Percentiles rank a stretch among this genome's conserved stretches.
phyloP scores from a whole-genome alignment of 2,113 vertebrate species.

The Geococcyx californianus region DNA sequence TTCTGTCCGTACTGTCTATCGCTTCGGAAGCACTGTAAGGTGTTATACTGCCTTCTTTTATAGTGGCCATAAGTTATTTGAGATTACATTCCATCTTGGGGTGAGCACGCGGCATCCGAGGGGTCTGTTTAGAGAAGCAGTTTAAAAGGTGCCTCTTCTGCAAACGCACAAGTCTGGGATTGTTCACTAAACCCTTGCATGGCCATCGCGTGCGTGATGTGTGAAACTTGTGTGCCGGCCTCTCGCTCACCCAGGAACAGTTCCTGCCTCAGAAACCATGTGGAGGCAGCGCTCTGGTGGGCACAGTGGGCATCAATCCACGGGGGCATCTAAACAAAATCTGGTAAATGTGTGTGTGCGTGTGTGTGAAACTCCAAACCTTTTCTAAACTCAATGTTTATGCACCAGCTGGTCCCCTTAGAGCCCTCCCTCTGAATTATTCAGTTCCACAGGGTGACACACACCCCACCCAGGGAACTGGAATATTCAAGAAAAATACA shows the following conservation, averaged over 20 bases:
- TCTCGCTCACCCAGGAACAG: neutral
- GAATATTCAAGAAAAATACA: neutral
- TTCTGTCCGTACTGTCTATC: neutral
- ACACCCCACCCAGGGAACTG: neutral
- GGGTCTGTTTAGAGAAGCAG: neutral
- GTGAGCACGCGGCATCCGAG: neutral
- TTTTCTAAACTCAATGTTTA: no score
- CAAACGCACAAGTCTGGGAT: neutral
- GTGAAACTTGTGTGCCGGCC: neutral
- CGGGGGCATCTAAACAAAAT: neutral
- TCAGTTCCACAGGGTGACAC: neutral
- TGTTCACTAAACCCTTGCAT: neutral
- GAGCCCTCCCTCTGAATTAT: neutral
- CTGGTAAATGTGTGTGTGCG: neutral
- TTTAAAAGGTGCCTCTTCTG: neutral
- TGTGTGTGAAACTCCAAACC: no score
- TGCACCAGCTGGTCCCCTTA: neutral
- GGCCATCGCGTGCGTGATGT: fast-evolving
- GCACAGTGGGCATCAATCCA: neutral
- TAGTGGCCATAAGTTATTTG: neutral
- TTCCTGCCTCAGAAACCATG: neutral
- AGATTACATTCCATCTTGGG: neutral
- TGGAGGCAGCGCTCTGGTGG: neutral
- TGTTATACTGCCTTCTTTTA: neutral
- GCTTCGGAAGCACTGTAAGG: neutral